Evolutionary conservation across 2,797 vertebrate species (phyloP).

Genomic region (Odontamblyopus lacepedii): DNA sequence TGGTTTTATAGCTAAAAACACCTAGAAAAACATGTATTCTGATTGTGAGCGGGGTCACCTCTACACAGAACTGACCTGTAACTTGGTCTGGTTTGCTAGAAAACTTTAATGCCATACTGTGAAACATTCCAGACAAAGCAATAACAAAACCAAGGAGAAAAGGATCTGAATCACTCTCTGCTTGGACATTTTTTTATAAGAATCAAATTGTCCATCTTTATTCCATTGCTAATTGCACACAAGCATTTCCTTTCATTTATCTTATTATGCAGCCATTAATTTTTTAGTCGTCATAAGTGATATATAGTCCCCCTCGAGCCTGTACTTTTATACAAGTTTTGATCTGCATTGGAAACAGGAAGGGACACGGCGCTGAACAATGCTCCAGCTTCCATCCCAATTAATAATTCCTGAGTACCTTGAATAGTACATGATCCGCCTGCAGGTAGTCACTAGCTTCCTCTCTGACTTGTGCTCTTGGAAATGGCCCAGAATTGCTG

Average conservation of each 20-base stretch:
- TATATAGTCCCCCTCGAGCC: neutral
- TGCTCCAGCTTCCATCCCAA: conserved; percentile 12
- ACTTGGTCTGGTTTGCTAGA: too few relatives aligned
- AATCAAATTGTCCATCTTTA: neutral
- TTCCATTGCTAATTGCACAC: neutral
- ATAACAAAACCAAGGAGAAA: too few relatives aligned
- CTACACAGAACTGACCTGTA: too few relatives aligned
- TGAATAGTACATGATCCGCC: conserved; percentile 2
- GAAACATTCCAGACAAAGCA: too few relatives aligned
- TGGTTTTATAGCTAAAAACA: too few relatives aligned
- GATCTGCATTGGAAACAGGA: neutral
- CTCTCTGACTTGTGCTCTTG: neutral
- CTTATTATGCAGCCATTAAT: conserved; percentile 2
- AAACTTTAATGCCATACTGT: too few relatives aligned
- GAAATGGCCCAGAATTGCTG: conserved; percentile 30
- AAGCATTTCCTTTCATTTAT: neutral
- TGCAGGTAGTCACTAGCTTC: neutral
- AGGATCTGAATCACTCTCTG: too few relatives aligned
- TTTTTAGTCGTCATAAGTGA: neutral
- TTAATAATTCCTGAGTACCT: conserved; percentile 17
- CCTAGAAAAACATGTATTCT: too few relatives aligned
- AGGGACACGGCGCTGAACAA: conserved; percentile 19
- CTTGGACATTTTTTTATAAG: neutral
- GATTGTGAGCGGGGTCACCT: too few relatives aligned
- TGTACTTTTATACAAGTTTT: neutral